Percentiles rank a stretch among this genome's conserved stretches.
Conservation (phyloP, 2,888 invertebrate genomes). For the Stenodema calcarata region DNA sequence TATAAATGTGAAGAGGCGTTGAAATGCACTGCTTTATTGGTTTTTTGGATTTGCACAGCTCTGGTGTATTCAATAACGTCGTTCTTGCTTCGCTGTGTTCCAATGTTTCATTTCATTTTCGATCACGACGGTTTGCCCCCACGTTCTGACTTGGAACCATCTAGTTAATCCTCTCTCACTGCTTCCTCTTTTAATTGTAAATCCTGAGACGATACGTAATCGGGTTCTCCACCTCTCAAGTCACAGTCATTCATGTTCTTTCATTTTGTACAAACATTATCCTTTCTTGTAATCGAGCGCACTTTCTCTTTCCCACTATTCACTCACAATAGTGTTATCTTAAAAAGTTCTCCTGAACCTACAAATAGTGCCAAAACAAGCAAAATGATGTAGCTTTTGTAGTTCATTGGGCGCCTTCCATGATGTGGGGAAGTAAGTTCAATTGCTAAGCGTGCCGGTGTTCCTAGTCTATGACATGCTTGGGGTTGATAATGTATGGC, state of each 20-base stretch:
- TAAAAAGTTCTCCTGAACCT: too few species aligned
- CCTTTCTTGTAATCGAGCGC: not conserved
- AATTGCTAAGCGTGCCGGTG: too few species aligned
- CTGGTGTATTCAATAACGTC: constrained; percentile 30
- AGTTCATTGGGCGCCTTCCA: too few species aligned
- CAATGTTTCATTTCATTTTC: not conserved
- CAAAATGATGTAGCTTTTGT: too few species aligned
- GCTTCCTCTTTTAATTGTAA: not conserved
- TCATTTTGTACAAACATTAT: not conserved
- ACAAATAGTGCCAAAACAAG: too few species aligned
- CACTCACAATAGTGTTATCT: not conserved
- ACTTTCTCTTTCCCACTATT: not conserved
- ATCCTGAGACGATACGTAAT: not conserved
- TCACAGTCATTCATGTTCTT: not conserved
- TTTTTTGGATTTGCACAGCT: constrained; percentile 20
- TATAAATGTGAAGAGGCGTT: constrained; percentile 3
- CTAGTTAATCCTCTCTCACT: not conserved
- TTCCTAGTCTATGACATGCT: too few species aligned
- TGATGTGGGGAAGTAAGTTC: too few species aligned
- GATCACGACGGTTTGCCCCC: not conserved
- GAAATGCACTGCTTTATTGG: constrained; percentile 8
- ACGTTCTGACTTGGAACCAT: not conserved
- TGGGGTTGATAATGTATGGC: too few species aligned
- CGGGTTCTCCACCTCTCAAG: not conserved
- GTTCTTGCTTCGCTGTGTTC: not conserved